phyloP scores from a whole-genome alignment of 2,113 vertebrate species.

The Montifringilla adamsi region DNA sequence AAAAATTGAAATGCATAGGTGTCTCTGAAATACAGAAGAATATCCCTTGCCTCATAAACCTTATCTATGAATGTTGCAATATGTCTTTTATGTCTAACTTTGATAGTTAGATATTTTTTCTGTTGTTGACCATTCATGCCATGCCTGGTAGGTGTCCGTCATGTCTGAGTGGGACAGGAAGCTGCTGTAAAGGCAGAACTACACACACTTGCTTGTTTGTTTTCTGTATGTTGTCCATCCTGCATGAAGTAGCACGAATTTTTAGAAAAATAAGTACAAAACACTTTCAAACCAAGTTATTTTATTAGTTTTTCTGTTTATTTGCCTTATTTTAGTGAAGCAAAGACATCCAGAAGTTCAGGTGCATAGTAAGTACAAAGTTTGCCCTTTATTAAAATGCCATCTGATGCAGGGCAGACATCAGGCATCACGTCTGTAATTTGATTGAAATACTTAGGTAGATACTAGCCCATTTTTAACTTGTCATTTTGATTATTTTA shows the following conservation, averaged over 20 bases:
- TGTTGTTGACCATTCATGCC: fast-evolving
- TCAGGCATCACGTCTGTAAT: not conserved
- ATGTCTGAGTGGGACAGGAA: not conserved
- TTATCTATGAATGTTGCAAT: not conserved
- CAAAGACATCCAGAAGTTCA: not conserved
- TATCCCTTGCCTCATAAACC: not conserved
- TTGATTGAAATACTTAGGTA: not conserved
- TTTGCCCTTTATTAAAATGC: not conserved
- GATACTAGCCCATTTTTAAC: not conserved
- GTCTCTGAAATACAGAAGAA: not conserved
- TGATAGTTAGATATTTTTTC: not conserved
- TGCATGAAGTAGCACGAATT: not conserved
- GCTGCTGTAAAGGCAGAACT: not conserved
- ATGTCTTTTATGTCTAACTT: not conserved
- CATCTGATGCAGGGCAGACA: not conserved
- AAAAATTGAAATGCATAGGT: not conserved
- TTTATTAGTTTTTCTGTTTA: not conserved
- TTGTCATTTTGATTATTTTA: not conserved
- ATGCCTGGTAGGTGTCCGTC: not conserved
- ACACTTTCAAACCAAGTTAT: not conserved
- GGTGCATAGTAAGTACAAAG: not conserved
- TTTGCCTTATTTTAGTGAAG: not conserved
- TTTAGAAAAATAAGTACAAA: not conserved
- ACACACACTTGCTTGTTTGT: fast-evolving
- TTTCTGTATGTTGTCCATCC: not conserved